Conservation (phyloP, 1,140 invertebrate genomes). For the Spodoptera frugiperda region DNA sequence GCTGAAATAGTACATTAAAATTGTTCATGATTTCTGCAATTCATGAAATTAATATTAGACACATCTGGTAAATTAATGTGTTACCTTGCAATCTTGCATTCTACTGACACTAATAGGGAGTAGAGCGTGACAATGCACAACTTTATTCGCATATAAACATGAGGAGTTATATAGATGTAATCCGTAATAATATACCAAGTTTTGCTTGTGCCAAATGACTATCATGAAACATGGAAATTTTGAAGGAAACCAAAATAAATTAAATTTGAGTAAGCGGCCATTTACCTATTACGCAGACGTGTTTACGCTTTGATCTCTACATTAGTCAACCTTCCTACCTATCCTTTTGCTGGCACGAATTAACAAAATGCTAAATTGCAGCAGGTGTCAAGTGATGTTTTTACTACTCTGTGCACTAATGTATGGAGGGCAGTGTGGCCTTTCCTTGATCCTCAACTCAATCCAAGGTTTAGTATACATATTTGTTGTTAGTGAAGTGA, state of each 20-base stretch:
- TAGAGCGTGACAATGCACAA: constrained; percentile 34
- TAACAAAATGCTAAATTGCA: no score
- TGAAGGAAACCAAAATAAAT: no score
- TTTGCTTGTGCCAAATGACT: constrained; percentile 16
- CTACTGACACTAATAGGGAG: constrained; percentile 15
- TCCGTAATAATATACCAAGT: not conserved
- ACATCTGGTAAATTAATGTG: constrained; percentile 4
- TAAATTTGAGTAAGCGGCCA: no score
- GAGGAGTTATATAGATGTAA: constrained; percentile 9
- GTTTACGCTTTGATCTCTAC: not conserved
- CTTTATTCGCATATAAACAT: constrained; percentile 5
- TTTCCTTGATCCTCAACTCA: no score
- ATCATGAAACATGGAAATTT: not conserved
- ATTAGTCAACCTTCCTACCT: not conserved
- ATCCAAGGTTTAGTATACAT: no score
- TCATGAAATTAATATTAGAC: not conserved
- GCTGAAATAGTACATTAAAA: not conserved
- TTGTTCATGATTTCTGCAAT: not conserved
- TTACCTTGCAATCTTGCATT: constrained; percentile 28
- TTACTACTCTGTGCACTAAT: no score
- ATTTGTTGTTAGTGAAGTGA: no score
- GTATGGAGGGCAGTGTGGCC: no score
- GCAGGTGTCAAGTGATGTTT: no score
- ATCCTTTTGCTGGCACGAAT: no score
- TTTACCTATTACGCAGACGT: no score